Base-by-base conservation (phyloP, 2,888 invertebrate genomes). In the Doris montereyensis region DNA sequence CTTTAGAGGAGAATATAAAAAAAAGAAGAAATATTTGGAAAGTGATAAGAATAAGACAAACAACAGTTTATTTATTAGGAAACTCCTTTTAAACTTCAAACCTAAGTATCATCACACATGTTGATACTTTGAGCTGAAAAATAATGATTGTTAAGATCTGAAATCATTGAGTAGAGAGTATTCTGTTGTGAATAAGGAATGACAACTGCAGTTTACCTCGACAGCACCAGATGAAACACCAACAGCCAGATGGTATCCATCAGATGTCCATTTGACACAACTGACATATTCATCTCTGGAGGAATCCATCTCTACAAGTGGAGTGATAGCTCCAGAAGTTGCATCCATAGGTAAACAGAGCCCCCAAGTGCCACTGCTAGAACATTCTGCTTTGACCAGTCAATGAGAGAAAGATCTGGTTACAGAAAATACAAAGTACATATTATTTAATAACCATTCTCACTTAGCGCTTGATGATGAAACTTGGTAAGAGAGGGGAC, bases 331-430 rank as follows among this genome's bases (percentile, higher is more conserved):
- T 2, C 98, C 98, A 0, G 95, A 95, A 32, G 94, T 95, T 0
- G 98, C 98, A 86, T 93, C 97, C 98, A 98, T 24, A 98, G 92
- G 91, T 97, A 98, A 32, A 98, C 96, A 81, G 95, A 94, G 78
- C 93, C 93, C 62, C 95, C 96, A 75, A 99, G 93, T 8, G 97
- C 97, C 24, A 99, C 98, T 0, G 98, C 98, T 68, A 99, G 93
- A 86, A 97, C 94, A 91, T 99, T 99, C 85, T 94, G 95, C 10
- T 93, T 92, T 84, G 97, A 97, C 99, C 99, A 99, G 92, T 99
- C 98, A 84, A 99, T 94, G 79, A 99, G 93, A 92, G 99, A 98
- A 72, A 99, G 93, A 92, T 99, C 91, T 91, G 82, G 26, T 60
- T 57, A 10, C 41, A 34, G 58, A 26, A 73, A 76, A 41, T 41